Evolutionary conservation across 1,140 invertebrate genomes (phyloP).

Genomic region (Bombyx mandarina): DNA sequence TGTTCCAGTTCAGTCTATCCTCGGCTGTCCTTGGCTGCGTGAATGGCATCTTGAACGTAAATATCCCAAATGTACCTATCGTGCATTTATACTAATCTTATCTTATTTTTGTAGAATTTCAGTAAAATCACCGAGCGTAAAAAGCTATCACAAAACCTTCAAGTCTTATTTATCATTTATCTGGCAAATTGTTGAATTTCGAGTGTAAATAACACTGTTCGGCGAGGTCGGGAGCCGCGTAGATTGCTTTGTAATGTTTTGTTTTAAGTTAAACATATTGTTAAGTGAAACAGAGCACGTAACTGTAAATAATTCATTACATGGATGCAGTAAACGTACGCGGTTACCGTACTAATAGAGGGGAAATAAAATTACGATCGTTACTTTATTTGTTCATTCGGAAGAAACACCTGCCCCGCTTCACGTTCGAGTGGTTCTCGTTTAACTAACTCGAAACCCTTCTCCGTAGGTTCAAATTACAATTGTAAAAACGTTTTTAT

Average conservation of each 20-base stretch:
- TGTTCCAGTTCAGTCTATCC: too few species aligned
- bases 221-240: not conserved
- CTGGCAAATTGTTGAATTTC: conserved; percentile 12
- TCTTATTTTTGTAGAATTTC: conserved; percentile 10
- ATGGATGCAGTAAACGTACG: conserved; percentile 7
- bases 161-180: conserved; percentile 20
- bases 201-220: conserved; percentile 1
- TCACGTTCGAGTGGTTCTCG: not conserved
- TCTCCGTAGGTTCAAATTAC: too few species aligned
- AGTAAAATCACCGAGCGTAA: conserved; percentile 13
- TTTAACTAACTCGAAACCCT: conserved; percentile 1
- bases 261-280: conserved; percentile 1
- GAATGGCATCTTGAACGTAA: too few species aligned
- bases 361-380: conserved; percentile 11
- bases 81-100: conserved; percentile 2
- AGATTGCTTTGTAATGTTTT: not conserved
- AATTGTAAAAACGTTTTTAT: too few species aligned
- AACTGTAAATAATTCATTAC: conserved; percentile 17
- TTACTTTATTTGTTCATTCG: conserved; percentile 15
- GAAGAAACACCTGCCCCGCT: conserved; percentile 10
- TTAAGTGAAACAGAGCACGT: conserved; percentile 7
- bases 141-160: conserved; percentile 15
- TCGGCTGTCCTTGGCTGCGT: too few species aligned
- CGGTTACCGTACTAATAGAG: conserved; percentile 11
- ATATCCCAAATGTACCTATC: conserved; percentile 2